phyloP scores from a whole-genome alignment of 2,888 invertebrate species.

The Eilema sororculum region DNA sequence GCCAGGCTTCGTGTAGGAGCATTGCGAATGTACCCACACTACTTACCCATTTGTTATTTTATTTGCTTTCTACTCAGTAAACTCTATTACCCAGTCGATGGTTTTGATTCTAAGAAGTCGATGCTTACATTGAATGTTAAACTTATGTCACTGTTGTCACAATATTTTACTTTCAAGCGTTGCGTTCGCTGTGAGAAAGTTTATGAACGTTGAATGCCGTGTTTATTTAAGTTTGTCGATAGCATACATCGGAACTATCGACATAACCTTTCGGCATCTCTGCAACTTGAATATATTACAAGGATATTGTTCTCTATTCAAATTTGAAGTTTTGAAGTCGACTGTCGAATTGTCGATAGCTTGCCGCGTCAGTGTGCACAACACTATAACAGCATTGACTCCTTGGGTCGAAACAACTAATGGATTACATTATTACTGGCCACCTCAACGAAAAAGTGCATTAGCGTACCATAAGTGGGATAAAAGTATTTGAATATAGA shows the following conservation, averaged over 20 bases:
- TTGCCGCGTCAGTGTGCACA: slow-evolving; percentile 52
- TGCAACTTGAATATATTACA: slow-evolving; percentile 18
- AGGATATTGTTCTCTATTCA: slow-evolving; percentile 31
- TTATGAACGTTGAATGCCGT: slow-evolving; percentile 61
- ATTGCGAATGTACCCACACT: slow-evolving; percentile 67
- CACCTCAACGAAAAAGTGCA: slow-evolving; percentile 83
- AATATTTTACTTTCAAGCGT: slow-evolving; percentile 74
- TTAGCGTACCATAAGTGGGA: slow-evolving; percentile 81
- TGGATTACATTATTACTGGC: slow-evolving; percentile 79
- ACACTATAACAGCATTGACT: slow-evolving; percentile 61
- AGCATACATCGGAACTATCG: slow-evolving; percentile 42
- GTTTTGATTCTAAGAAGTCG: slow-evolving; percentile 82
- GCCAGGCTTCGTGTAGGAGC: slow-evolving; percentile 57
- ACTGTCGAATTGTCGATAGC: slow-evolving; percentile 50
- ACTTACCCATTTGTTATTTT: slow-evolving; percentile 78
- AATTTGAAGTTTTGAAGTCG: slow-evolving; percentile 32
- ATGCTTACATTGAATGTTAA: slow-evolving; percentile 81
- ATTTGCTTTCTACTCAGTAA: slow-evolving; percentile 82
- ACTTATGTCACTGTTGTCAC: slow-evolving; percentile 79
- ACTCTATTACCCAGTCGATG: slow-evolving; percentile 81
- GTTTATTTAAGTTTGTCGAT: slow-evolving; percentile 67
- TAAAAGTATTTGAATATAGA: slow-evolving; percentile 85
- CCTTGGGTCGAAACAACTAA: slow-evolving; percentile 76
- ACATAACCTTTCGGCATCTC: slow-evolving; percentile 35
- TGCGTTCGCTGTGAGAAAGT: slow-evolving; percentile 71